Conservation (phyloP, 2,797 vertebrate genomes). For the Pipistrellus pygmaeus region DNA sequence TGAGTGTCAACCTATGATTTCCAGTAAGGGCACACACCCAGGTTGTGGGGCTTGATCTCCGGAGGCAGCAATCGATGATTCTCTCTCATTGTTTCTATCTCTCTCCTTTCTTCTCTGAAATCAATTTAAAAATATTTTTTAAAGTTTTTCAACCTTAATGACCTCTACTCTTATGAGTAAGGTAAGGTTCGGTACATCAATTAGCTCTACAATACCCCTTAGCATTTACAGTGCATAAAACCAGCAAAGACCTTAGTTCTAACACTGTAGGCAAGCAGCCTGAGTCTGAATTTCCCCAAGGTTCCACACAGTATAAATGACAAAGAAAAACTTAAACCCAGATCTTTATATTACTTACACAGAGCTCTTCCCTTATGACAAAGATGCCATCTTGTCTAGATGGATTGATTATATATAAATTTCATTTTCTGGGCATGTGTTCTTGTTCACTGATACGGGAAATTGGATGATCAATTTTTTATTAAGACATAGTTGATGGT, state of each 20-base stretch:
- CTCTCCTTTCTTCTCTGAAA: no score
- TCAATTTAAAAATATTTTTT: no score
- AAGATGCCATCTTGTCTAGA: background rate
- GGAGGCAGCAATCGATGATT: no score
- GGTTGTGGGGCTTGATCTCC: no score
- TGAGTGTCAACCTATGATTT: no score
- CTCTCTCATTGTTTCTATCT: no score
- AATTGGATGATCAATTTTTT: constrained; percentile 35
- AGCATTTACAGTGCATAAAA: background rate
- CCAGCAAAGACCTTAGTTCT: background rate
- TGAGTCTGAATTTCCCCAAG: background rate
- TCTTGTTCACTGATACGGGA: constrained; percentile 36
- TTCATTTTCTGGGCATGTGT: constrained; percentile 3
- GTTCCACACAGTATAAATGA: background rate
- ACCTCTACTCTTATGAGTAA: background rate
- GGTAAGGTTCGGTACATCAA: background rate
- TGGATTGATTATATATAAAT: background rate
- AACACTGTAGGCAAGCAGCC: background rate
- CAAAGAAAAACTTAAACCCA: background rate
- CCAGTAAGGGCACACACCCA: no score
- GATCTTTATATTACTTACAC: background rate
- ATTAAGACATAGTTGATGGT: background rate
- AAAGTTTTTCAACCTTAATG: background rate
- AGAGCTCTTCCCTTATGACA: background rate
- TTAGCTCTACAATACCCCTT: background rate